Evolutionary conservation across 2,888 invertebrate genomes (phyloP).

Genomic region (Dicyrtomina minuta): DNA sequence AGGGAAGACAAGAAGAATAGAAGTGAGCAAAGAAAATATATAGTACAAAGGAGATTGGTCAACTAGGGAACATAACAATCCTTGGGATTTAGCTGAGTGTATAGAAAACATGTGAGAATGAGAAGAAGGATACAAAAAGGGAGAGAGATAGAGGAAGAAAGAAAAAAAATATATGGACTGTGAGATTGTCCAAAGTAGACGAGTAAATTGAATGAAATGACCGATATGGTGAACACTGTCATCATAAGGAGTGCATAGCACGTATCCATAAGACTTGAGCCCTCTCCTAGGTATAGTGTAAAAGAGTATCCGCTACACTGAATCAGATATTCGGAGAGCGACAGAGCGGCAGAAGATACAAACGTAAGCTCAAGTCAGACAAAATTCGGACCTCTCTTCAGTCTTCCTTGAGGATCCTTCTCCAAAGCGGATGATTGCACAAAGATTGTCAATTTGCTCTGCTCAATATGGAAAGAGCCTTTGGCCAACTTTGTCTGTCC

Average conservation of each 20-base stretch:
- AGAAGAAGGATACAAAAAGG: conserved; percentile 7
- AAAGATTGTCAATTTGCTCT: conserved; percentile 54
- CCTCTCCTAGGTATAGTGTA: not conserved
- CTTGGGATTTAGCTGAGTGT: conserved; percentile 1
- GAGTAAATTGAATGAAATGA: conserved; percentile 53
- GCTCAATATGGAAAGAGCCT: conserved; percentile 54
- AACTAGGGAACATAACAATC: conserved; percentile 18
- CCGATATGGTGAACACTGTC: conserved; percentile 43
- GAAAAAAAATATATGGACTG: conserved; percentile 31
- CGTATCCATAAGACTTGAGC: not conserved
- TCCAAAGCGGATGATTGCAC: conserved; percentile 53
- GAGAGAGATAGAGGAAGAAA: conserved; percentile 14
- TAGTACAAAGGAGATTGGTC: conserved; percentile 20
- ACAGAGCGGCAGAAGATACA: conserved; percentile 12
- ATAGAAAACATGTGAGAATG: conserved; percentile 4
- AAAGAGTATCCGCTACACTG: not conserved
- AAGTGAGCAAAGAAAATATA: conserved; percentile 27
- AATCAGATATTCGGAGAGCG: not conserved
- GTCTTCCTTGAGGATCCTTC: conserved; percentile 26
- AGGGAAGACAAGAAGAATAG: not conserved
- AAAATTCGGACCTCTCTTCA: conserved; percentile 29
- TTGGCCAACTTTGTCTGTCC: conserved; percentile 47
- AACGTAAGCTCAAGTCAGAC: conserved; percentile 14
- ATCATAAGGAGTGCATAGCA: not conserved
- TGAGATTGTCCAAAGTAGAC: conserved; percentile 25